Base-by-base conservation (phyloP, 1,140 invertebrate species). In the Pentalonia nigronervosa region DNA sequence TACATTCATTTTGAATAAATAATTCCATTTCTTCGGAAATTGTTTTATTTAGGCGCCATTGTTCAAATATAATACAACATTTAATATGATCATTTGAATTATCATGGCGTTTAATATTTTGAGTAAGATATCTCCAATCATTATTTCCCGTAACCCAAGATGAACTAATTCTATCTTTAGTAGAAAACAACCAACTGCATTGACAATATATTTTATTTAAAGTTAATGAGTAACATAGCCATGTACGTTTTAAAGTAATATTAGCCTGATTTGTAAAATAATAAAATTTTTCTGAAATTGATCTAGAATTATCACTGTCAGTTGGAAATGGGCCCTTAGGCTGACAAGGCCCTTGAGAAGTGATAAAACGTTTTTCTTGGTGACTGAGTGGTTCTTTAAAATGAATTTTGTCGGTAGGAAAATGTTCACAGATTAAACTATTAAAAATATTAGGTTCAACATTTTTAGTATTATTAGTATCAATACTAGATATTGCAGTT, bases 341-440 rank as follows among this genome's bases (percentile, higher is more conserved):
- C 87, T 56, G 88, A 89, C 88, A 89, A 89, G 88, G n/a, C 6
- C n/a, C 50, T 36, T 56, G 48, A 41, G 34, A 89, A 89, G 56
- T 89, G 7, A 89, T 89, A 89, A 89, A 89, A 89, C 88, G 48
- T 89, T 89, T 53, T 89, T 89, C 88, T 89, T 89, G 88, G 50
- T 89, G 50, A 6, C 23, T 56, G n/a, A 89, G 48, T 36, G 48
- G 88, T 89, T 89, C n/a, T 53, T 89, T 89, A 89, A 56, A 89
- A 89, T 56, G n/a, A 89, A 89, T 6, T 53, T 89, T 89, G 88
- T 89, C 50, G 25, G 88, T 89, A 56, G 48, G 88, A 56, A 56
- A 89, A 89, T 47, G 48, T 88, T 88, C 48, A 89, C 48, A 89
- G 30, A 89, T 53, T 89, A 89, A 89, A 89, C n/a, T 36, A 11